Evolutionary conservation across 92 coral and sea anemone genomes (phyloP), one percentile per base, ranked within the genome.

Genomic region (Bergia sp.): DNA sequence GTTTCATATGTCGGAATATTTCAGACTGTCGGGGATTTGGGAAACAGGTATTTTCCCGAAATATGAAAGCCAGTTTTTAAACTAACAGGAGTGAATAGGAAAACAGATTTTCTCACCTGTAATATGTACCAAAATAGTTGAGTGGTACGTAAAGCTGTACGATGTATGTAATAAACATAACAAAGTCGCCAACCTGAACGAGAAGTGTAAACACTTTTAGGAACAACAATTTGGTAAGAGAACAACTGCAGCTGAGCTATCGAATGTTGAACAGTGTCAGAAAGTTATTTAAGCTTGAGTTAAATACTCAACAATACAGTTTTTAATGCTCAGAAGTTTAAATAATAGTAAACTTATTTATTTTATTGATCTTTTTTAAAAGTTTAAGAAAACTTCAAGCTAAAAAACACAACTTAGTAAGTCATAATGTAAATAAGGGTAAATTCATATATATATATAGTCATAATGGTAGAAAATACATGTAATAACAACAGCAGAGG

Each of bases 151-250:
- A 97, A 77, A 97, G 93, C 83, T 97, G 99, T 7, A 96, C 92
- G 45, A 96, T 91, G 88, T 97, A 97, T 1, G 97, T 93, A 4
- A 97, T 92, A 86, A 91, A 97, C 77, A 94, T 89, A 5, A 97
- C 99, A 85, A 97, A 97, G 74, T 95, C 99, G 16, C 99, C 99
- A 88, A 97, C 99, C 99, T 96, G 45, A 36, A 92, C 57, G 18
- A 1, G 43, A 29, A 91, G 71, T 72, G 49, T 7, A 38, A 10
- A 21, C 38, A 23, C 5, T 1, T 20, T 20, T 16, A 20, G 1
- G 69, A 61, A 61, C 18, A 12, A 11, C 1, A n/a, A 69, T 7
- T 69, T 37, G n/a, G 38, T 37, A 69, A 66, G 38, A 36, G 38
- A n/a, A 36, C 72, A 55, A 55, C 69, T 20, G 69, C 69, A 61